Evolutionary conservation across 2,113 vertebrate species (phyloP), one percentile per base, ranked within the genome.

Genomic region (Centropus bengalensis): DNA sequence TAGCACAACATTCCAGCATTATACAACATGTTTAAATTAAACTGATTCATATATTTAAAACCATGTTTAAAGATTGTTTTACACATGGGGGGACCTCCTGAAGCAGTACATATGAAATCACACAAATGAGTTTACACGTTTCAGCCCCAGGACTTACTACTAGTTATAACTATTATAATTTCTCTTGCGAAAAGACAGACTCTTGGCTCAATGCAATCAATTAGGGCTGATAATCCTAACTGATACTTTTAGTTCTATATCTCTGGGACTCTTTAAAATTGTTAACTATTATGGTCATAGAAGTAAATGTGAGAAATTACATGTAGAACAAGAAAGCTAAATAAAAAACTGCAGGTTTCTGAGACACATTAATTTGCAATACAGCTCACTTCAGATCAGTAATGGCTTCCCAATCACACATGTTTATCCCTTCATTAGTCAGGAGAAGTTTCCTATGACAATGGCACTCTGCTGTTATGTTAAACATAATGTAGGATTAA

Each of bases 361-460:
- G 12, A 86, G 49, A 83, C 6, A 82, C 33, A 77, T 84, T 92
- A 73, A 91, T 93, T 44, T 58, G 55, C 51, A 93, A 59, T 56
- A 80, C 75, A 49, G 59, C 55, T 67, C 81, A 80, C 5, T 89
- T 92, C 21, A 77, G 64, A 73, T 30, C 36, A 59, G 71, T 96
- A 96, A 91, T 49, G 51, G 51, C 49, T 62, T 93, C 78, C 69
- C 92, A 89, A 97, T 67, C 22, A 56, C 30, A 77, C 9, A 14
- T 87, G 94, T 96, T 89, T 71, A 91, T 82, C 26, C 28, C 51
- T 95, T 74, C 82, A 91, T 68, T 90, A 86, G n/a, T 60, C 63
- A 66, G 70, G 54, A 75, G 27, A 84, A 58, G 16, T 68, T 78
- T 87, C 62, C 52, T 54, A 8, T 44, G 52, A 55, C 24, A n/a